A percentile compares a stretch with the other conserved stretches of the same genome.
Evolutionary conservation across 1,140 invertebrate genomes (phyloP).

Genomic region (Drosophila aff.): DNA sequence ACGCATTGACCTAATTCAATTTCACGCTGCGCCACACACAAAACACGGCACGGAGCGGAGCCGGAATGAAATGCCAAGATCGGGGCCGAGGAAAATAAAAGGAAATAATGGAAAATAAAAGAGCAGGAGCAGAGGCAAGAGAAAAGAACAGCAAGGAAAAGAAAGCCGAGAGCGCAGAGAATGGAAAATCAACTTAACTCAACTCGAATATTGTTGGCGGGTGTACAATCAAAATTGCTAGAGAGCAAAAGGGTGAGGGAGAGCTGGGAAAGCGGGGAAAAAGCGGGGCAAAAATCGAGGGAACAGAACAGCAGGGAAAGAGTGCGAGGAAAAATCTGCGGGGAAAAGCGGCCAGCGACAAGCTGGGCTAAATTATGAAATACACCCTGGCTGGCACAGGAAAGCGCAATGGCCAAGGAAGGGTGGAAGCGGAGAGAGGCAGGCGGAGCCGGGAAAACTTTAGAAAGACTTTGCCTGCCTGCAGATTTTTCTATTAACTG

Average conservation of each 20-base stretch:
- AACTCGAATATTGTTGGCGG: slow-evolving; percentile 50
- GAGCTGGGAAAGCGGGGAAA: neutral
- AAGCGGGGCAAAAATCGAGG: neutral
- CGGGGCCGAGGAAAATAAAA: slow-evolving; percentile 17
- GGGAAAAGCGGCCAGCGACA: slow-evolving; percentile 40
- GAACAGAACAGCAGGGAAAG: too few species aligned
- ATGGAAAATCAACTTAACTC: slow-evolving; percentile 69
- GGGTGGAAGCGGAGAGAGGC: neutral
- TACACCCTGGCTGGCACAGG: slow-evolving; percentile 49
- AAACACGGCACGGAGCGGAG: slow-evolving; percentile 24
- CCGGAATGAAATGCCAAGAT: slow-evolving; percentile 24
- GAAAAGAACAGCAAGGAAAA: neutral
- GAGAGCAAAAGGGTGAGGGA: neutral
- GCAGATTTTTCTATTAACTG: slow-evolving; percentile 79
- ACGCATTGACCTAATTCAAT: slow-evolving; percentile 79
- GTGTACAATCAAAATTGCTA: slow-evolving; percentile 42
- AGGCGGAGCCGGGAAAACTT: slow-evolving; percentile 36
- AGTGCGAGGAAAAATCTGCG: neutral
- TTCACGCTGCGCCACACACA: slow-evolving; percentile 68
- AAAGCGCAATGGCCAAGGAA: slow-evolving; percentile 26
- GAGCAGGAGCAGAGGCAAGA: slow-evolving; percentile 2
- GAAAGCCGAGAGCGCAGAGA: slow-evolving; percentile 14
- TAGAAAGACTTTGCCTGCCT: slow-evolving; percentile 62
- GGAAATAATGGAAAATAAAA: slow-evolving; percentile 20
- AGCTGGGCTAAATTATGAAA: slow-evolving; percentile 73